These are phyloP conservation scores for Elegia similella DNA, from an alignment of 2,888 invertebrate species.

Conservation along the genomic window DNA sequence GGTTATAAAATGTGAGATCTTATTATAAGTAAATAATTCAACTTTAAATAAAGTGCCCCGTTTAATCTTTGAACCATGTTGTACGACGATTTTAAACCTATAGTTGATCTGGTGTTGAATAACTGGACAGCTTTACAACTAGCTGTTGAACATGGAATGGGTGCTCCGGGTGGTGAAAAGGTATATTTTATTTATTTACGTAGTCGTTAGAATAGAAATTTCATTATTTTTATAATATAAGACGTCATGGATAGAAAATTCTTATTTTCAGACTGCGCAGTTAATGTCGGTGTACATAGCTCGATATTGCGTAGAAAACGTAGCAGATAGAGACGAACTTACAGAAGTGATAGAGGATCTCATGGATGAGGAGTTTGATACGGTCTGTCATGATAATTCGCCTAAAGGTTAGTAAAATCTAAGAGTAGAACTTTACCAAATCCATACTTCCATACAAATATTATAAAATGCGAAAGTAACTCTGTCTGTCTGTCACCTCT, in stretches of 20 bases:
- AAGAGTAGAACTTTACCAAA: neutral
- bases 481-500: too few relatives aligned
- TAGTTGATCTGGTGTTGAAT: slow-evolving; percentile 85
- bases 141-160: slow-evolving; percentile 89
- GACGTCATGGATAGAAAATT: too few relatives aligned
- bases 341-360: slow-evolving; percentile 85
- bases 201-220: too few relatives aligned
- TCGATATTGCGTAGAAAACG: slow-evolving; percentile 83
- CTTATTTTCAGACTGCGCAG: slow-evolving; percentile 79
- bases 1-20: slow-evolving; percentile 12
- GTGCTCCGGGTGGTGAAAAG: slow-evolving; percentile 85
- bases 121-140: slow-evolving; percentile 87
- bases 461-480: too few relatives aligned
- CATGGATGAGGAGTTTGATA: slow-evolving; percentile 88
- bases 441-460: too few relatives aligned
- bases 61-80: slow-evolving; percentile 43
- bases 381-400: slow-evolving; percentile 87
- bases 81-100: slow-evolving; percentile 79
- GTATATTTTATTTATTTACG: too few relatives aligned
- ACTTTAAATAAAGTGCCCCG: slow-evolving; percentile 14
- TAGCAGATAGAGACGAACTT: slow-evolving; percentile 81
- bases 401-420: neutral
- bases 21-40: neutral
- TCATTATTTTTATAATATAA: too few relatives aligned
- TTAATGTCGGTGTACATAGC: slow-evolving; percentile 84